phyloP scores from a whole-genome alignment of 35 echinoderm and acorn worm species.

The Stichopus chloronotus region DNA sequence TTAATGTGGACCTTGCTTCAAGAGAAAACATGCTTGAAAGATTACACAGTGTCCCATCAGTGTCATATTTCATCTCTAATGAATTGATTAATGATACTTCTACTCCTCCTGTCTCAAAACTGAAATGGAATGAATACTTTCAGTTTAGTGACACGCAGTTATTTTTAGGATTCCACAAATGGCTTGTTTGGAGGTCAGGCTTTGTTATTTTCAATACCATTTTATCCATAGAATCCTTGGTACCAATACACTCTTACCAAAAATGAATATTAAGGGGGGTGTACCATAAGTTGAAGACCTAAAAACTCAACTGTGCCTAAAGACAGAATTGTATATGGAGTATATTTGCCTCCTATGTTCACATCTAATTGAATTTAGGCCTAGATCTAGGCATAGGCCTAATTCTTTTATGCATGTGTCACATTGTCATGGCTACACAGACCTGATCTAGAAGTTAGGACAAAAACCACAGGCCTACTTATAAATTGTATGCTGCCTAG shows the following conservation, averaged over 20 bases:
- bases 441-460: too few species aligned
- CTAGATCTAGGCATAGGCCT: too few species aligned
- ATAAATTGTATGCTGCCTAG: too few species aligned
- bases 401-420: too few species aligned
- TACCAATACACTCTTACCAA: background rate
- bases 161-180: background rate
- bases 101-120: too few species aligned
- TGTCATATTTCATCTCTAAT: background rate
- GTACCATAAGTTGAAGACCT: too few species aligned
- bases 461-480: too few species aligned
- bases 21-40: background rate
- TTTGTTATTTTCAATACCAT: constrained; percentile 14
- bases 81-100: background rate
- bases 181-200: background rate
- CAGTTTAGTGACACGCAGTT: background rate
- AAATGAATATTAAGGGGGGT: background rate
- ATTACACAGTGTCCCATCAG: background rate
- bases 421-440: too few species aligned
- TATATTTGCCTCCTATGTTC: too few species aligned
- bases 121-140: background rate
- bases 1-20: background rate
- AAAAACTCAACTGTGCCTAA: too few species aligned
- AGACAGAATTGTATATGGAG: too few species aligned
- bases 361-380: too few species aligned
- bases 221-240: constrained; percentile 28